These are phyloP conservation scores for Diceros bicornis DNA, from an alignment of 2,797 vertebrate species.

Conservation along the genomic window DNA sequence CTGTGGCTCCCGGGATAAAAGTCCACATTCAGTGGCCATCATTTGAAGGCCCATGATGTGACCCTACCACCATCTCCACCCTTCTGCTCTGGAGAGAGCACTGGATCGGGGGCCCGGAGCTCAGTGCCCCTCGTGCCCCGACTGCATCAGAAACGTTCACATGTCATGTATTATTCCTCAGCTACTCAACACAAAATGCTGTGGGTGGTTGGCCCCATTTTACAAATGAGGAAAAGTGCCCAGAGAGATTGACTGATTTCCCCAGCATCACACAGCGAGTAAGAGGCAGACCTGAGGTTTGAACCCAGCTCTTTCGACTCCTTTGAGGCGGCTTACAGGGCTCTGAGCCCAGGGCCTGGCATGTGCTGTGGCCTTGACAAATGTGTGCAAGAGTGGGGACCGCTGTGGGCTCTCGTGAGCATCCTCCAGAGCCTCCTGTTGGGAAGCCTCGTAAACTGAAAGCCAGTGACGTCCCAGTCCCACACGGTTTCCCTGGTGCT, in stretches of 20 bases:
- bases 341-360: background rate
- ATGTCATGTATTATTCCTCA: background rate
- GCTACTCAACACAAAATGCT: background rate
- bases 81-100: background rate
- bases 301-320: background rate
- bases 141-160: background rate
- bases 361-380: accelerated
- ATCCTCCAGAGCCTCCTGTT: background rate
- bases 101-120: background rate
- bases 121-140: accelerated
- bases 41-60: background rate
- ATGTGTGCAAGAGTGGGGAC: accelerated
- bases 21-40: background rate
- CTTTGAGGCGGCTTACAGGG: accelerated
- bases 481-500: background rate
- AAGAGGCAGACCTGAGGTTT: background rate
- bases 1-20: accelerated
- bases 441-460: slow-evolving; percentile 53
- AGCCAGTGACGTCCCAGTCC: slow-evolving; percentile 22
- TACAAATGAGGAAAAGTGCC: background rate
- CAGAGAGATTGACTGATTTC: background rate
- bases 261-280: background rate
- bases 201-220: background rate
- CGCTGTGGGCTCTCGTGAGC: accelerated
- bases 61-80: accelerated